phyloP scores from a whole-genome alignment of 2,888 invertebrate species.

The Philhelius pedissequus region DNA sequence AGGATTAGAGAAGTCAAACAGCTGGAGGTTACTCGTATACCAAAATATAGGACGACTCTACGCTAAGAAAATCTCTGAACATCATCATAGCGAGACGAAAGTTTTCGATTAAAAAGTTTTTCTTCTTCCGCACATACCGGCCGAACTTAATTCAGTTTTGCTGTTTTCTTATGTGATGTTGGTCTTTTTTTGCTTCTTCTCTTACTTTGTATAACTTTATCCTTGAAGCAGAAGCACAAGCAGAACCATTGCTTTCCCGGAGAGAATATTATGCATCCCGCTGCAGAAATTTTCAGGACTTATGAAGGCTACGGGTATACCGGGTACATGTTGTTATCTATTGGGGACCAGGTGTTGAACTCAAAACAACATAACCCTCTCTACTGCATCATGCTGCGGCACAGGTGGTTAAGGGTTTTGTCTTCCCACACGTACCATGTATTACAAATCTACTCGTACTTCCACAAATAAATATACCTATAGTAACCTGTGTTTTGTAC shows the following conservation, averaged over 20 bases:
- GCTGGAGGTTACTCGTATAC: conserved; percentile 28
- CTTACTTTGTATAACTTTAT: conserved; percentile 9
- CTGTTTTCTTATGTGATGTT: conserved; percentile 11
- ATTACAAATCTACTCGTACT: not conserved
- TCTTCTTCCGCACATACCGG: conserved; percentile 7
- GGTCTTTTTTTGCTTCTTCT: not conserved
- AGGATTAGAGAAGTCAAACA: conserved; percentile 65
- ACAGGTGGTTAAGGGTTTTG: conserved; percentile 58
- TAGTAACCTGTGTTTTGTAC: conserved; percentile 5
- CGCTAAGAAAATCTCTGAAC: conserved; percentile 43
- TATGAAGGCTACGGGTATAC: no score
- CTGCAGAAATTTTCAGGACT: conserved; percentile 13
- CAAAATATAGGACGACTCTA: not conserved
- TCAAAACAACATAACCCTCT: conserved; percentile 48
- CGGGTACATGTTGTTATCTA: conserved; percentile 43
- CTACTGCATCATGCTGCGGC: not conserved
- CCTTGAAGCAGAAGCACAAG: not conserved
- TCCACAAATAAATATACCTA: not conserved
- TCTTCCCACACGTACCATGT: conserved; percentile 42
- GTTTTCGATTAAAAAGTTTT: conserved; percentile 66
- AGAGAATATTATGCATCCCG: conserved; percentile 18
- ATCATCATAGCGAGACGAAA: conserved; percentile 41
- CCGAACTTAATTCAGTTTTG: conserved; percentile 48
- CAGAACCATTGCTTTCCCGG: not conserved
- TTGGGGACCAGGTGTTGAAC: conserved; percentile 27